Evolutionary conservation across 1,140 invertebrate genomes (phyloP).

Genomic region (Lamellibrachia luymesi): DNA sequence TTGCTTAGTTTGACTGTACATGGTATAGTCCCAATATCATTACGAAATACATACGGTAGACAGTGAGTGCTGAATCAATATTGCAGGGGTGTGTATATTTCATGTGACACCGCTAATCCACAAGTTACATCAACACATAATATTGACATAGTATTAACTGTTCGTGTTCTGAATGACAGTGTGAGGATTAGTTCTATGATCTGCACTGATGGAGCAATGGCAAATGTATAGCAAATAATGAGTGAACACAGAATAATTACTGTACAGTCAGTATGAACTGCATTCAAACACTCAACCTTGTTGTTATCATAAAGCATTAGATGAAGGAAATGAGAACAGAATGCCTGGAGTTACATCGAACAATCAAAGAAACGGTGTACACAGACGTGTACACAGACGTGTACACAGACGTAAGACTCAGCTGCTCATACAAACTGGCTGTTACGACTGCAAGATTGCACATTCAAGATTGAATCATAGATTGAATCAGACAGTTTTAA

Average conservation of each 20-base stretch:
- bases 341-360: too few species aligned
- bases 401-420: too few species aligned
- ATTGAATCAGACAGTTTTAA: too few species aligned
- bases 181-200: not conserved
- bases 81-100: not conserved
- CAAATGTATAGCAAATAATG: not conserved
- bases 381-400: too few species aligned
- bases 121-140: not conserved
- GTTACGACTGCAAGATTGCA: too few species aligned
- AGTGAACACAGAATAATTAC: not conserved
- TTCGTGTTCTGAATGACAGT: not conserved
- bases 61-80: not conserved
- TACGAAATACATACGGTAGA: not conserved
- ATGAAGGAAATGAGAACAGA: too few species aligned
- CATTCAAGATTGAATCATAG: too few species aligned
- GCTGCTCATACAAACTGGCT: too few species aligned
- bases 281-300: not conserved
- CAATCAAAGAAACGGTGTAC: too few species aligned
- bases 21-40: not conserved
- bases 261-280: not conserved
- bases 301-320: not conserved
- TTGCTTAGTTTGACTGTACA: not conserved
- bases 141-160: not conserved
- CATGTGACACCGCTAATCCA: not conserved
- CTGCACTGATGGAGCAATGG: not conserved